These are phyloP conservation scores for Lithobates sylvaticus DNA, from an alignment of 2,797 vertebrate species.

Conservation along the genomic window DNA sequence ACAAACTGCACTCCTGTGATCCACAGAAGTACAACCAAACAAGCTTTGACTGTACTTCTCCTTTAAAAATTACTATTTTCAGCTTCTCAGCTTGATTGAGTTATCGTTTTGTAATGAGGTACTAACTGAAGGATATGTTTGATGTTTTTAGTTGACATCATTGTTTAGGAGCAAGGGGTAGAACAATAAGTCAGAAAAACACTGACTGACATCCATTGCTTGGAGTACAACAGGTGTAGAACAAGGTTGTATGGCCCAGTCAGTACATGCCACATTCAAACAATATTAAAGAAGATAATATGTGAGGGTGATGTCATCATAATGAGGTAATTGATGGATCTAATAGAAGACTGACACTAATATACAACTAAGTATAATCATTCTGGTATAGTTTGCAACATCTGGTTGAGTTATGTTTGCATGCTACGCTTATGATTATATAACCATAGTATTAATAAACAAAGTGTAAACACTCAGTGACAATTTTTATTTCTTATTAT, in stretches of 20 bases:
- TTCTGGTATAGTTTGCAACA: not conserved
- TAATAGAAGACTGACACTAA: not conserved
- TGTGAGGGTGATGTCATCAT: constrained; percentile 2
- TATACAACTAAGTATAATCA: not conserved
- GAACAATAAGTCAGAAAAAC: constrained; percentile 11
- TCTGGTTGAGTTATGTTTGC: not conserved
- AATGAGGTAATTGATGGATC: not conserved
- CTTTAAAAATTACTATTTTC: too few species aligned
- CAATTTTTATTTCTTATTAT: not conserved
- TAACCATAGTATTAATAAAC: constrained; percentile 2
- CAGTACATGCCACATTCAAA: not conserved
- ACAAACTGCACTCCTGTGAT: too few species aligned
- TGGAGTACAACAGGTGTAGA: constrained; percentile 10
- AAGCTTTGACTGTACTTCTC: too few species aligned
- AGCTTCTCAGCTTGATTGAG: too few species aligned
- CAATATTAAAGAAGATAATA: not conserved
- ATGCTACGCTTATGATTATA: constrained; percentile 9
- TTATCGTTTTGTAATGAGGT: not conserved
- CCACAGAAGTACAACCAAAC: too few species aligned
- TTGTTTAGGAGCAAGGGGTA: not conserved
- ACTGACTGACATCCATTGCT: not conserved
- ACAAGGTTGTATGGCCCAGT: not conserved
- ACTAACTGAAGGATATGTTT: not conserved
- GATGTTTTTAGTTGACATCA: constrained; percentile 16
- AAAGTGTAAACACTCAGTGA: not conserved